Base-by-base conservation (phyloP, 2,797 vertebrate species). In the Pristis pectinata region DNA sequence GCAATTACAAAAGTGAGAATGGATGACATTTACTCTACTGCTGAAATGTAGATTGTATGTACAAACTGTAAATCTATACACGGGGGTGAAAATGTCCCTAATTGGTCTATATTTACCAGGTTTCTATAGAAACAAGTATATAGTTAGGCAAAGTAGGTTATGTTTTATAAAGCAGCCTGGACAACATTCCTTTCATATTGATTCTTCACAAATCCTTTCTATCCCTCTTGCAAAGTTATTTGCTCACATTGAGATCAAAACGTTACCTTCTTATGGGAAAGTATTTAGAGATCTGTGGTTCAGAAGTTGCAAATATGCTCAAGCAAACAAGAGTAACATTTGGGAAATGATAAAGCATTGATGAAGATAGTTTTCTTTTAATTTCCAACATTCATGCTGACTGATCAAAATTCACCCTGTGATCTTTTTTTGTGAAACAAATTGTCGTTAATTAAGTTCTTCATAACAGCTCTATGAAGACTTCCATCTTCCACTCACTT, bases 1-100 rank as follows among this genome's bases (percentile, higher is more conserved):
- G 92, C 92, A 56, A 94, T 94, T 94, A 94, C 92, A 76, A 94
- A 94, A 72, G 92, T 94, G 92, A 74, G 92, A 94, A 94, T 74
- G 41, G 91, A 72, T 93, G 91, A 49, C 70, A 30, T 53, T 49
- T 76, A 76, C 30, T 76, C 92, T 94, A 94, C 49, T 94, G 92
- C 67, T 94, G 72, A 93, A 93, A 93, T 34, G 92, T 44, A 70
- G 59, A 92, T 92, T 41, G 61, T 92, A 67, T 92, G 89, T 74
- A 94, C 70, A 74, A 27, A 53, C 64, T 94, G 92, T 94, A 94
- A 94, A 76, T 74, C 70, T 94, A 94, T 94, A 94, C 70, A 94
- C 44, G 6, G 44, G 34, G 67, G 41, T 93, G 91, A 70, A 72
- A 93, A 93, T 74, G 92, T 11, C 70, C 53, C 64, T 94, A 94